Percentiles rank a stretch among this genome's conserved stretches.
Evolutionary conservation across 2,797 vertebrate species (phyloP).

Genomic region (Choloepus didactylus): DNA sequence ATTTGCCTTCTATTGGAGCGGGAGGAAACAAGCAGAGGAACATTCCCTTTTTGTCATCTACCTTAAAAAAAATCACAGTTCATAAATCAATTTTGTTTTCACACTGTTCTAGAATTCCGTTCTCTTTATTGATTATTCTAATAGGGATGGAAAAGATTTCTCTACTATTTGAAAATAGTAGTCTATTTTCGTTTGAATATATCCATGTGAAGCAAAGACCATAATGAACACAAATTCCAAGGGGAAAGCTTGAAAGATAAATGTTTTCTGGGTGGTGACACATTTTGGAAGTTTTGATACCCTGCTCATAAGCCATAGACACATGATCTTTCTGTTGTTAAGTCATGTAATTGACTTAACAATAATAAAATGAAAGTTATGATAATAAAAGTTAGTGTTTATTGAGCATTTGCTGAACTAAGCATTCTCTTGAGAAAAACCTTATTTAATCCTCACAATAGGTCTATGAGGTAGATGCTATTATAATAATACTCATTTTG

Average conservation of each 20-base stretch:
- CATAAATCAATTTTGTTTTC: not conserved
- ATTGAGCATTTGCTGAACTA: not conserved
- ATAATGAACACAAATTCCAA: not conserved
- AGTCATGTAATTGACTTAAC: not conserved
- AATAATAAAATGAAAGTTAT: not conserved
- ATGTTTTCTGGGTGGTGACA: not conserved
- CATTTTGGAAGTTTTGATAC: not conserved
- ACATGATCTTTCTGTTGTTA: not conserved
- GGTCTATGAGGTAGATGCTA: not conserved
- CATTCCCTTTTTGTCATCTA: not conserved
- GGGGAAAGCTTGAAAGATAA: not conserved
- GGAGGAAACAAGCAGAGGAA: not conserved
- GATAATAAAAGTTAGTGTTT: not conserved
- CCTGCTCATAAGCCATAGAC: not conserved
- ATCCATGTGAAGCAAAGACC: not conserved
- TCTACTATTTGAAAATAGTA: constrained; percentile 30
- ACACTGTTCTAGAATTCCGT: not conserved
- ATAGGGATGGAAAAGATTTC: not conserved
- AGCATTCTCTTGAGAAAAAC: not conserved
- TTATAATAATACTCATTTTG: constrained; percentile 6
- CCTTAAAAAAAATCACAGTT: not conserved
- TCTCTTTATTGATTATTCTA: not conserved
- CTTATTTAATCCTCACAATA: not conserved
- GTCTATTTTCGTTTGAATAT: not conserved
- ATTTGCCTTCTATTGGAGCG: not conserved